Evolutionary conservation across 2,797 vertebrate genomes (phyloP), one percentile per base, ranked within the genome.

Genomic region (Phataginus tricuspis): DNA sequence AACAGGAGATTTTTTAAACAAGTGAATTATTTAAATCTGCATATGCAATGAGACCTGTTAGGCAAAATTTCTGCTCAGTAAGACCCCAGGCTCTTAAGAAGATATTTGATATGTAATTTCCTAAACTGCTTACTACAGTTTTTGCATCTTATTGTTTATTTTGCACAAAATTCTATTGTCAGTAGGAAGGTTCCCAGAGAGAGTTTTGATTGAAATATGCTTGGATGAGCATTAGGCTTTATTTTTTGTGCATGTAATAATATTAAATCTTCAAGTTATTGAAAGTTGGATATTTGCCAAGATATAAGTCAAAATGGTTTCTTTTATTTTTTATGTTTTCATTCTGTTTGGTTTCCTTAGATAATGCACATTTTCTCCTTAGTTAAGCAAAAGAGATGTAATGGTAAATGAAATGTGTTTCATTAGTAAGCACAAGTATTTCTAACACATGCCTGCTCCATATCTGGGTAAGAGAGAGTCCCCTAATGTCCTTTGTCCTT

Each of bases 11-110:
- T 95, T 98, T 96, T 98, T 98, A 97, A 98, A 98, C 92, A 98
- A 98, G 77, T 98, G 92, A 98, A 98, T 98, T 98, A 98, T 98
- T 98, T 98, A 98, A 98, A 98, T 98, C 98, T 98, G 97, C 97
- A 98, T 98, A 97, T 96, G 78, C 83, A 98, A 98, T 98, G 93
- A 98, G 92, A 98, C 66, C 95, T 97, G 87, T 96, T 97, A 98
- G 97, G 97, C 97, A 98, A 98, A 97, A 97, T n/a, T 98, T 98
- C 90, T 97, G 74, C 96, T 97, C 96, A 79, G 55, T 83, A 96
- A 15, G 97, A 97, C 97, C 98, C 83, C 91, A 82, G 97, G 87
- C 97, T 97, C 96, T 95, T 96, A 87, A 78, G 66, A 96, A 95
- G 64, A 98, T 98, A 98, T 96, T 97, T 98, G 96, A 97, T 98